Evolutionary conservation across 1,140 invertebrate genomes (phyloP).

Genomic region (Drosophila sproati): DNA sequence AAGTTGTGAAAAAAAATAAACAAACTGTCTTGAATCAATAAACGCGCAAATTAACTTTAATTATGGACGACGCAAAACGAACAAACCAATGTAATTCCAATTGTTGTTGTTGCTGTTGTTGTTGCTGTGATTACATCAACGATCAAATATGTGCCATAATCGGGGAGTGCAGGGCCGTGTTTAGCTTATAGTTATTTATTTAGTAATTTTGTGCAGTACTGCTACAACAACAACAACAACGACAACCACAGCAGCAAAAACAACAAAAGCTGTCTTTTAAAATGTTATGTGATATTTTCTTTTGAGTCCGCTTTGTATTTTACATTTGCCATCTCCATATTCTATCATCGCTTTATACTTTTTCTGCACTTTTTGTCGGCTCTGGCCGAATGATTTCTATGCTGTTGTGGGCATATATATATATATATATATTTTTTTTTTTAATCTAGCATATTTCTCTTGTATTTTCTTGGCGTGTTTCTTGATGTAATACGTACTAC

Average conservation of each 20-base stretch:
- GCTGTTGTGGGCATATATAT: neutral
- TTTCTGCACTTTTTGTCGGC: slow-evolving; percentile 35
- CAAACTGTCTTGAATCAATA: slow-evolving; percentile 45
- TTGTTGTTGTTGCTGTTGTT: slow-evolving; percentile 29
- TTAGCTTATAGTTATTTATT: slow-evolving; percentile 43
- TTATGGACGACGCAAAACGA: slow-evolving; percentile 45
- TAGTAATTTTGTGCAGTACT: slow-evolving; percentile 40
- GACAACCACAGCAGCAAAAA: slow-evolving; percentile 30
- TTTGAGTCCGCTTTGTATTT: neutral
- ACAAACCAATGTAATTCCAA: slow-evolving; percentile 21
- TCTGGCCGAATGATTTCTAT: slow-evolving; percentile 39
- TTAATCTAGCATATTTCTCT: neutral
- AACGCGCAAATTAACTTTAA: slow-evolving; percentile 58
- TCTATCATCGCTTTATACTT: slow-evolving; percentile 21
- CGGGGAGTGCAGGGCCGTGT: slow-evolving; percentile 12
- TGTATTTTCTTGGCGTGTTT: slow-evolving; percentile 6
- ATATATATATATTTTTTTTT: neutral
- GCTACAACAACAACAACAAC: slow-evolving; percentile 47
- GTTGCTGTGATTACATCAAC: slow-evolving; percentile 55
- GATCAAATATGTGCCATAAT: slow-evolving; percentile 26
- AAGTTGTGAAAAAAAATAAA: slow-evolving; percentile 24
- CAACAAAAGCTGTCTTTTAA: slow-evolving; percentile 15
- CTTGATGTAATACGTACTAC: slow-evolving; percentile 9
- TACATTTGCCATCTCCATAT: slow-evolving; percentile 20
- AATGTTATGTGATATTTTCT: slow-evolving; percentile 15